These are phyloP conservation scores for Erythrolamprus reginae DNA, from an alignment of 2,113 vertebrate genomes.

Conservation along the genomic window DNA sequence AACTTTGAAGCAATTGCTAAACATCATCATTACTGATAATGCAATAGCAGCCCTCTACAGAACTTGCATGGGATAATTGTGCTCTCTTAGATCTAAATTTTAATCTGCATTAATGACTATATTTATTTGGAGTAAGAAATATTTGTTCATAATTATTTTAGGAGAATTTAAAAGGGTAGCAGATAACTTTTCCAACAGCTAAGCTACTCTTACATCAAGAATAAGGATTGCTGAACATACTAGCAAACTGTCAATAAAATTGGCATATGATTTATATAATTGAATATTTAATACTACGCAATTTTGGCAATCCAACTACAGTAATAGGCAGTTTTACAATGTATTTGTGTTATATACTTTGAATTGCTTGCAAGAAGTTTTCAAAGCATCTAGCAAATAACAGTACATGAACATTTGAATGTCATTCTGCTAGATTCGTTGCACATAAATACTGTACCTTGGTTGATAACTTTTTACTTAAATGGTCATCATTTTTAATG, in stretches of 20 bases:
- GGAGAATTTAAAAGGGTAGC: background rate
- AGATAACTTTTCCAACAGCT: background rate
- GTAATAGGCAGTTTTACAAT: too few relatives aligned
- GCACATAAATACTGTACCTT: background rate
- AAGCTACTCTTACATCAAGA: background rate
- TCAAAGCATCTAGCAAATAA: background rate
- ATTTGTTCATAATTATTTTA: background rate
- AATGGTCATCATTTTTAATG: background rate
- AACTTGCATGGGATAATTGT: slow-evolving; percentile 26
- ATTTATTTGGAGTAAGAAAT: background rate
- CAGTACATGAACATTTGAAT: background rate
- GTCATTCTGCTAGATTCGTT: background rate
- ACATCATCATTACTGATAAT: slow-evolving; percentile 14
- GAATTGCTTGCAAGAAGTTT: background rate
- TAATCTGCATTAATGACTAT: background rate
- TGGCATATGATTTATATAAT: background rate
- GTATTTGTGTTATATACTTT: background rate
- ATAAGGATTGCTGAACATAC: background rate
- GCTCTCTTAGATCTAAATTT: slow-evolving; percentile 20
- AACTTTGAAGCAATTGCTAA: background rate
- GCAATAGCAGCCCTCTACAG: background rate
- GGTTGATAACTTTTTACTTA: background rate
- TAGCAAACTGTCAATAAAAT: background rate
- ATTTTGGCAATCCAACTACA: background rate
- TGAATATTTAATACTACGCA: background rate